phyloP scores from a whole-genome alignment of 2,113 vertebrate genomes.

The Phrynosoma blainvillii region DNA sequence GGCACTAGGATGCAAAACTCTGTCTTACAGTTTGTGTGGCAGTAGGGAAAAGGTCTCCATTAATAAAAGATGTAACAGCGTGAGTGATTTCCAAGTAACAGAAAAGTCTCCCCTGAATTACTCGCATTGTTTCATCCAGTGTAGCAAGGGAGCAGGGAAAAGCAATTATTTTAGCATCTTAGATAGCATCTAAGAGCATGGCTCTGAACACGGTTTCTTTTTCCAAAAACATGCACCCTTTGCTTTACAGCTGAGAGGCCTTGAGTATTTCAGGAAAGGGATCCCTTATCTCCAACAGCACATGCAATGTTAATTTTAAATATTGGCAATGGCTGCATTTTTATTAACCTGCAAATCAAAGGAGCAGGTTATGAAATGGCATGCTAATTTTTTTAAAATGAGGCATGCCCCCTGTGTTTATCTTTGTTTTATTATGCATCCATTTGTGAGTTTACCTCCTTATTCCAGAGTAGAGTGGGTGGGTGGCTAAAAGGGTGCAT shows the following conservation, averaged over 20 bases:
- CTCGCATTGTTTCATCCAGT: background rate
- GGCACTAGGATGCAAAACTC: background rate
- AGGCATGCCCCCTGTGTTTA: constrained; percentile 52
- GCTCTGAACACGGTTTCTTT: background rate
- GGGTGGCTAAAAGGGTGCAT: too few species aligned
- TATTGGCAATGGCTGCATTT: constrained; percentile 55
- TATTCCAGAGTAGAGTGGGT: background rate
- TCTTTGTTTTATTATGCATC: constrained; percentile 32
- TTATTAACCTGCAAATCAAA: constrained; percentile 74
- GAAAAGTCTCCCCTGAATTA: constrained; percentile 3
- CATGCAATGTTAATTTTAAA: constrained; percentile 58
- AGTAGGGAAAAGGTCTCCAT: background rate
- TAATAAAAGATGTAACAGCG: background rate
- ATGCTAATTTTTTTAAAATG: constrained; percentile 68
- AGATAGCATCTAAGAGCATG: constrained; percentile 1
- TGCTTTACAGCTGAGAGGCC: constrained; percentile 6
- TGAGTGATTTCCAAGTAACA: background rate
- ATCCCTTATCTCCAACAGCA: constrained; percentile 17
- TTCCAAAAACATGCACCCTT: constrained; percentile 24
- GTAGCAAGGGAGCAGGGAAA: background rate
- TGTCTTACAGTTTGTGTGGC: background rate
- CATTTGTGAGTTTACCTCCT: constrained; percentile 60
- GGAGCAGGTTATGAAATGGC: constrained; percentile 61
- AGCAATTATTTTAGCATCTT: constrained; percentile 34
- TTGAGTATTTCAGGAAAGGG: constrained; percentile 29